Evolutionary conservation across 2,888 invertebrate genomes (phyloP), one percentile per base, ranked within the genome.

Genomic region (Acronicta leporina): DNA sequence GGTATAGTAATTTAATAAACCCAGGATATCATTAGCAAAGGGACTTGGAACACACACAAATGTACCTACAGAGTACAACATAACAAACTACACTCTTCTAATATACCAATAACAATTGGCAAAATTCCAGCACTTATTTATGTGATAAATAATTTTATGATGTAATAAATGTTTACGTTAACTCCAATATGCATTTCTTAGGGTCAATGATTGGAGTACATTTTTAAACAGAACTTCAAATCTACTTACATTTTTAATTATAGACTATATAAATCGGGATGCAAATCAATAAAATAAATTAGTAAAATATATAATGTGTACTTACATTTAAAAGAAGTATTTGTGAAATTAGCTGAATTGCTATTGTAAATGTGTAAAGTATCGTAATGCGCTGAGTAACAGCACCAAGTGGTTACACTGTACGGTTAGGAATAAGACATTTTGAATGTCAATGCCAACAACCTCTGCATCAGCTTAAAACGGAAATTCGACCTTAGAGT

Each of bases 401-500:
- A 38, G 14, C 10, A 30, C 30, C 9, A 4, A 11, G 11, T 33
- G 11, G 42, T 47, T 20, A 5, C 42, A 42, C 20, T 38, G 30
- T 45, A 41, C 14, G 27, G 35, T 47, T 60, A 43, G 27, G 52
- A n/a, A 14, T 40, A 44, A 52, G 46, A 51, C 13, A 54, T 76
- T 70, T 71, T 73, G 77, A 76, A 75, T 71, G 74, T 73, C 77
- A 76, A 63, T 73, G 76, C 54, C 65, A 76, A 65, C 49, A 73
- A 62, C 61, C 68, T 68, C 52, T 45, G 47, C 47, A 35, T 63
- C 42, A 56, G 44, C 50, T 64, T 33, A 25, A 62, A 59, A 52
- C 49, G 48, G 40, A 55, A 60, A 59, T 55, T 45, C 27, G 61
- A 55, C 70, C 73, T 75, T 63, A 64, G 27, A 54, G 48, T 20